A percentile compares a stretch with the other conserved stretches of the same genome.
phyloP scores from a whole-genome alignment of 2,797 vertebrate species.

The Manis crassicaudata region DNA sequence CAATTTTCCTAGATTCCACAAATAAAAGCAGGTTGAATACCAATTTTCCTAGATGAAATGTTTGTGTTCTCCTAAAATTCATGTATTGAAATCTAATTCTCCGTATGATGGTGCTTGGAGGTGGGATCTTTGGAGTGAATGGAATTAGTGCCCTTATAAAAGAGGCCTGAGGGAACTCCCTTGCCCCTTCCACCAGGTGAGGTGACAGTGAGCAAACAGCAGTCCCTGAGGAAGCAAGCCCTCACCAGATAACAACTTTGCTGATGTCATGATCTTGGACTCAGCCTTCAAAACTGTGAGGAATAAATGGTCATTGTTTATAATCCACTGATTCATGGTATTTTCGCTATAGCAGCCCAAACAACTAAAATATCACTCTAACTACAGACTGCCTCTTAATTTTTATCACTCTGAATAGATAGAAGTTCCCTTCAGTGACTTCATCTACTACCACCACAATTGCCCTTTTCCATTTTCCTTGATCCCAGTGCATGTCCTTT shows the following conservation, averaged over 20 bases:
- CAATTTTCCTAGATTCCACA: neutral
- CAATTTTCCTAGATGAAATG: neutral
- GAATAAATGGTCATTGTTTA: neutral
- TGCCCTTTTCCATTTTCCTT: neutral
- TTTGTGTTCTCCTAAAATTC: too few species aligned
- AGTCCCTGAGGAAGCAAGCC: neutral
- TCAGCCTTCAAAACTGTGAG: neutral
- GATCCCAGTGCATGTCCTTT: neutral
- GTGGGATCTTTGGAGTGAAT: neutral
- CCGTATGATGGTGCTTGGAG: neutral
- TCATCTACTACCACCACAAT: neutral
- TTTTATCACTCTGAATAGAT: neutral
- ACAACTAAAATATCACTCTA: neutral
- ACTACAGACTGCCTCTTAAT: neutral
- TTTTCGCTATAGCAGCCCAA: neutral
- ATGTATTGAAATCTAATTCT: neutral
- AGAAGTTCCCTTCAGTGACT: neutral
- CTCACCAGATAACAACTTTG: neutral
- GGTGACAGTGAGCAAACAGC: neutral
- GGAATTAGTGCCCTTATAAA: neutral
- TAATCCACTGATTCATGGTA: neutral
- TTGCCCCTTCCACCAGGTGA: neutral
- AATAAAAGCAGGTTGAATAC: neutral
- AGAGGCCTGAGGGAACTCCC: neutral
- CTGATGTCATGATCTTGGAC: neutral